phyloP scores from a whole-genome alignment of 2,797 vertebrate species.

The Peromyscus aztecus region DNA sequence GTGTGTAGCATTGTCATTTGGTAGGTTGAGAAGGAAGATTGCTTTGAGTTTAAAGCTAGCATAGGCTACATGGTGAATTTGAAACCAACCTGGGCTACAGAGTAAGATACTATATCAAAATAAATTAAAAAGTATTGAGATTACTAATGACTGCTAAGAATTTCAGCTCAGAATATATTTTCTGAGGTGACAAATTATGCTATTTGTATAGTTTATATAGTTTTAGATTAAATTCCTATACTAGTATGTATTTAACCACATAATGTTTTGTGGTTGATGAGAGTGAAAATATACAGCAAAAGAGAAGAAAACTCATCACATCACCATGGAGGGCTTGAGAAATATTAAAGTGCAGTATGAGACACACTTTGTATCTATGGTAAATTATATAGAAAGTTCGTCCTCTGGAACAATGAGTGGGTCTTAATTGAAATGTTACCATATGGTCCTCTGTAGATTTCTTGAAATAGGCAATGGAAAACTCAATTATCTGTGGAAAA shows the following conservation, averaged over 20 bases:
- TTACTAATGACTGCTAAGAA: conserved; percentile 2
- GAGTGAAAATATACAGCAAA: background rate
- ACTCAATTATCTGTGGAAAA: conserved; percentile 56
- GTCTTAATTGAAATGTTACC: conserved; percentile 21
- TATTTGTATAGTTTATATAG: background rate
- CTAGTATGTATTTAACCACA: conserved; percentile 14
- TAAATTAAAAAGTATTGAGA: background rate
- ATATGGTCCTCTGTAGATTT: background rate
- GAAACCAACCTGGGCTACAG: background rate
- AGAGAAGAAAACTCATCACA: conserved; percentile 3
- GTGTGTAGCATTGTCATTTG: background rate
- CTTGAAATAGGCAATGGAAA: conserved; percentile 42
- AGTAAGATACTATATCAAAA: background rate
- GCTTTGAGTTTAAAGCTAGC: background rate
- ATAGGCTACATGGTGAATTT: background rate
- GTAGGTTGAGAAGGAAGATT: background rate
- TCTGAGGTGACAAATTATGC: background rate
- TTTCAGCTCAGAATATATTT: conserved; percentile 49
- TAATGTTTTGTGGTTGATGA: background rate
- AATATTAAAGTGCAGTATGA: background rate
- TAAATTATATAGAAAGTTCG: conserved; percentile 6
- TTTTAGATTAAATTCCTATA: conserved; percentile 15
- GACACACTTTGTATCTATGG: background rate
- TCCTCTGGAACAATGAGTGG: background rate
- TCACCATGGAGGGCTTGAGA: background rate